Percentiles rank a stretch among this genome's conserved stretches.
Conservation (phyloP, 2,113 vertebrate genomes). For the Alethe castanea region DNA sequence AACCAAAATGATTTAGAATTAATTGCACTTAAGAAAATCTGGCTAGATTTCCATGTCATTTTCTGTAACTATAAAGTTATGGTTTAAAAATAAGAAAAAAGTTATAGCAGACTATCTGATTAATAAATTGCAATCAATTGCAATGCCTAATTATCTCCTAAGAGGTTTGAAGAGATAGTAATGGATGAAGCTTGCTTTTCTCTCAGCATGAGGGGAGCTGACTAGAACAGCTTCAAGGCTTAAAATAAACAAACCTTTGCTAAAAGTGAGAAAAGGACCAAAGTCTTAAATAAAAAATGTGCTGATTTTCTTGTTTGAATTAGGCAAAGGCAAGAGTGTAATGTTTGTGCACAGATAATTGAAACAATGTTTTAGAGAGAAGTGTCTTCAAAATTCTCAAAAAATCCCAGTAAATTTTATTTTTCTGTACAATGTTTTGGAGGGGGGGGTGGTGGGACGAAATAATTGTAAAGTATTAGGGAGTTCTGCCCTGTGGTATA, state of each 20-base stretch:
- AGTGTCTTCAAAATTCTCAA: neutral
- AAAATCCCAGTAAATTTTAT: neutral
- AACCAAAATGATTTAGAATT: neutral
- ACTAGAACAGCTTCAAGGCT: conserved; percentile 7
- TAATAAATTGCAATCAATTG: conserved; percentile 78
- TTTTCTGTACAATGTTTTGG: neutral
- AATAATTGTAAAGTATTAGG: neutral
- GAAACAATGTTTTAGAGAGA: neutral
- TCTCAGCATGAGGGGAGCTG: conserved; percentile 38
- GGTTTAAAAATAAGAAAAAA: neutral
- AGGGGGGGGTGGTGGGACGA: fast-evolving
- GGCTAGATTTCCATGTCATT: neutral
- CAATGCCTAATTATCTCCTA: conserved; percentile 67
- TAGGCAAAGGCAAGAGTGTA: neutral
- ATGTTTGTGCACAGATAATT: neutral
- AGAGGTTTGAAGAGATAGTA: conserved; percentile 54
- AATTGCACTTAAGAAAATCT: neutral
- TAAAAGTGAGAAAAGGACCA: neutral
- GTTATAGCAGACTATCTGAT: conserved; percentile 59
- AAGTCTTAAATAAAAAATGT: neutral
- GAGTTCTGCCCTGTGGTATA: neutral
- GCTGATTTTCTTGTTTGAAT: neutral
- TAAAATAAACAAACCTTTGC: neutral
- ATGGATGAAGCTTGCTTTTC: conserved; percentile 55
- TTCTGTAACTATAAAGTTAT: neutral